Conservation (phyloP, 2,888 invertebrate species). For the Hartigia nigra region DNA sequence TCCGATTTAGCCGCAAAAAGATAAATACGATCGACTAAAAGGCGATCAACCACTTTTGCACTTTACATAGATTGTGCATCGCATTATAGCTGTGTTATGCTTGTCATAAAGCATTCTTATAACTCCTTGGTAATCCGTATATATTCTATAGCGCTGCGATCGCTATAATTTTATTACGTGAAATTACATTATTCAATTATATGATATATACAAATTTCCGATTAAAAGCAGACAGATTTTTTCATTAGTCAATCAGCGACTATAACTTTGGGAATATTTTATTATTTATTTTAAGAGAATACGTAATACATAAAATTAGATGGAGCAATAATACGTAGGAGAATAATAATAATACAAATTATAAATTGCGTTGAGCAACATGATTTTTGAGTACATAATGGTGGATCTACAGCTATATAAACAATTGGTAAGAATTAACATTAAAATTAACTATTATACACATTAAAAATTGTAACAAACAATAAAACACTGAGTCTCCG, state of each 20-base stretch:
- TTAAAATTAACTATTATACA: not conserved
- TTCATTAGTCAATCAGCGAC: not conserved
- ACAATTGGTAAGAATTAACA: not conserved
- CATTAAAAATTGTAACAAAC: not conserved
- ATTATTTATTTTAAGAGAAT: not conserved
- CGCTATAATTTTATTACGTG: not conserved
- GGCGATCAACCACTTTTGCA: not conserved
- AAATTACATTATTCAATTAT: slow-evolving; percentile 11
- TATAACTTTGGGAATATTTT: not conserved
- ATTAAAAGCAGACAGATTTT: no score
- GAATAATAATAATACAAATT: not conserved
- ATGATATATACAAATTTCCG: slow-evolving; percentile 1
- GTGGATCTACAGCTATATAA: not conserved
- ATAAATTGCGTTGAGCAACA: not conserved
- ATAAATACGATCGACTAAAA: not conserved
- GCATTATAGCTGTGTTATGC: no score
- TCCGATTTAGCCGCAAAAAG: not conserved
- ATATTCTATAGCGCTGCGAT: not conserved
- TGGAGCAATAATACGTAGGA: no score
- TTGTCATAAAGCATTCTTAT: no score
- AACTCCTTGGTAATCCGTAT: no score
- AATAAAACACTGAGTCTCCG: not conserved
- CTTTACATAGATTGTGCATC: not conserved
- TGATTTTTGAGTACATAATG: not conserved
- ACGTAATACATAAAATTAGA: not conserved